These are phyloP conservation scores for Leptinotarsa juncta DNA, from an alignment of 2,888 invertebrate species.

Conservation along the genomic window DNA sequence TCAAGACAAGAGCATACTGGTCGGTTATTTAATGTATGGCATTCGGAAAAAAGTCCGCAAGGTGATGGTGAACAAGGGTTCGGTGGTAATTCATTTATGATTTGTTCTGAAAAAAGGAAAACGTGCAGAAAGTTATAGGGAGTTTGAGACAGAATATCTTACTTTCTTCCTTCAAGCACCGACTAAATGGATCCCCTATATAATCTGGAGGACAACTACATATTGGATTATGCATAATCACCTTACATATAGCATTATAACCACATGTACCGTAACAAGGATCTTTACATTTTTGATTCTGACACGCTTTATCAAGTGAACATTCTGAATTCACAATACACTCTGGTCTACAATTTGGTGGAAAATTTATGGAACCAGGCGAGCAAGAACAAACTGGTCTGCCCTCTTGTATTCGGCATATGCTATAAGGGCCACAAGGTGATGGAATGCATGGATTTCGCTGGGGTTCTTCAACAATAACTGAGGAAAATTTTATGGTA, in stretches of 20 bases:
- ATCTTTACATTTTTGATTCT: constrained; percentile 81
- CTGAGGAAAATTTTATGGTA: constrained; percentile 44
- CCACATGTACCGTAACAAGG: constrained; percentile 84
- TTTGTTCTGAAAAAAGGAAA: constrained; percentile 56
- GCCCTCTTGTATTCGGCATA: constrained; percentile 77
- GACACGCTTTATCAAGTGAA: constrained; percentile 79
- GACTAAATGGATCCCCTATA: constrained; percentile 82
- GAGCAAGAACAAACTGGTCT: constrained; percentile 84
- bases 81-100: constrained; percentile 50
- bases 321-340: constrained; percentile 85
- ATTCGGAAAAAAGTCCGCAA: constrained; percentile 82
- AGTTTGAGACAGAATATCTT: constrained; percentile 63
- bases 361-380: constrained; percentile 78
- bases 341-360: constrained; percentile 82
- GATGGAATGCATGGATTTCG: constrained; percentile 80
- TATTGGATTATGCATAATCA: constrained; percentile 83
- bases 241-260: constrained; percentile 80
- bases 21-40: constrained; percentile 74
- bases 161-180: constrained; percentile 75
- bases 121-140: background rate
- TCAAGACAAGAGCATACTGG: constrained; percentile 81
- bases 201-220: constrained; percentile 79
- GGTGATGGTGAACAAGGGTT: constrained; percentile 79
- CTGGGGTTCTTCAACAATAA: constrained; percentile 64
- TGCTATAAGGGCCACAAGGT: constrained; percentile 83